Evolutionary conservation across 1,140 invertebrate genomes (phyloP).

Genomic region (Pseudomyrmex flavicornis): DNA sequence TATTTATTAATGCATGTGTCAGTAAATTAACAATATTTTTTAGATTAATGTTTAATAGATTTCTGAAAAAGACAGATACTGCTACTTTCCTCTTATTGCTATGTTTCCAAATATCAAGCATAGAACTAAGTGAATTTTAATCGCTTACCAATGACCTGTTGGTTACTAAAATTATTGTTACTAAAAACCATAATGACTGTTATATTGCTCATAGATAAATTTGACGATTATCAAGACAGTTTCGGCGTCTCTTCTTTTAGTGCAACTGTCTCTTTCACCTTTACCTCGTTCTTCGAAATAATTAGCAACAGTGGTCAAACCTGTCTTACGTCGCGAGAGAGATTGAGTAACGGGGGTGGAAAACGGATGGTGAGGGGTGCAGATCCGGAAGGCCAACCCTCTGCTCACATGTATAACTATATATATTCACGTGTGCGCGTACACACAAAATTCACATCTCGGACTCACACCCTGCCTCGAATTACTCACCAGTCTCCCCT

Average conservation of each 20-base stretch:
- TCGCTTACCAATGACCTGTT: too few relatives aligned
- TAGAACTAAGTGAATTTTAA: too few relatives aligned
- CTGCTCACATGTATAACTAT: slow-evolving; percentile 27
- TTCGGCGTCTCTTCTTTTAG: slow-evolving; percentile 6
- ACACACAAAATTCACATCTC: neutral
- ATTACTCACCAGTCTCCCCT: slow-evolving; percentile 74
- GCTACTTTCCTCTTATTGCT: too few relatives aligned
- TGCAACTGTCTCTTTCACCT: neutral
- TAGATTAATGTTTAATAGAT: too few relatives aligned
- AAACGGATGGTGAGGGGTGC: slow-evolving; percentile 53
- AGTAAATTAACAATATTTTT: too few relatives aligned
- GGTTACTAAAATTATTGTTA: too few relatives aligned
- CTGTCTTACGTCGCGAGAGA: slow-evolving; percentile 50
- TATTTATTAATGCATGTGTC: too few relatives aligned
- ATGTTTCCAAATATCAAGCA: too few relatives aligned
- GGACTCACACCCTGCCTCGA: slow-evolving; percentile 65
- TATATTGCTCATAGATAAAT: slow-evolving; percentile 54
- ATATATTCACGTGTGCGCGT: neutral
- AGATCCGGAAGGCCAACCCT: slow-evolving; percentile 58
- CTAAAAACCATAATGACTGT: too few relatives aligned
- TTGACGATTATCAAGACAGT: slow-evolving; percentile 59
- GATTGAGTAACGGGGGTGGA: slow-evolving; percentile 66
- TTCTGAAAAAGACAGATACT: too few relatives aligned
- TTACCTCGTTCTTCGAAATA: slow-evolving; percentile 67
- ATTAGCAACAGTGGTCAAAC: slow-evolving; percentile 65